Evolutionary conservation across 2,113 vertebrate species (phyloP).

Genomic region (Saccopteryx leptura): DNA sequence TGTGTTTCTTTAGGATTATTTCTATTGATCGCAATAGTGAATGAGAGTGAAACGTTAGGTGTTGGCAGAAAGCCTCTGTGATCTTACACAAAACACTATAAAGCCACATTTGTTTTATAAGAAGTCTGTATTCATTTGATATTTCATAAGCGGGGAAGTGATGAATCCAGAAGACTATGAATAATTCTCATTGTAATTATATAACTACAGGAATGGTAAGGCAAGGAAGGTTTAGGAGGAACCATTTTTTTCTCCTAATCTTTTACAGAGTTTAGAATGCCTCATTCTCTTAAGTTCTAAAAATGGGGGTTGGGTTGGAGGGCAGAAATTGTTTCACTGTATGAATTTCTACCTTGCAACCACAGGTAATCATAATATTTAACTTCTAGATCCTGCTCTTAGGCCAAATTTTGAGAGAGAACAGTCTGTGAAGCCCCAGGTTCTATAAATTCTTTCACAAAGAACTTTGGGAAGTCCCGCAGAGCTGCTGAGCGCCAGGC

Average conservation of each 20-base stretch:
- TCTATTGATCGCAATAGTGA: background rate
- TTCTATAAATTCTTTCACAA: background rate
- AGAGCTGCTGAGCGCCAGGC: background rate
- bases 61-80: background rate
- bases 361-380: background rate
- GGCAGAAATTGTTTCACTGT: background rate
- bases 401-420: background rate
- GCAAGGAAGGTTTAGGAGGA: background rate
- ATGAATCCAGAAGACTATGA: background rate
- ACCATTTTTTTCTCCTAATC: background rate
- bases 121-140: background rate
- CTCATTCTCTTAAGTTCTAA: background rate
- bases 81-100: background rate
- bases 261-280: background rate
- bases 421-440: background rate
- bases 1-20: background rate
- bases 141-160: background rate
- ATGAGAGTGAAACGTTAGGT: background rate
- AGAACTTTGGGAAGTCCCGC: background rate
- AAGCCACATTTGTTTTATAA: background rate
- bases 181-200: background rate
- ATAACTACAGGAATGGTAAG: background rate
- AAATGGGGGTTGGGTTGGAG: background rate
- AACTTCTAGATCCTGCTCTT: background rate
- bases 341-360: background rate